These are phyloP conservation scores for Cephalopterus ornatus DNA, from an alignment of 2,113 vertebrate species.

Conservation along the genomic window DNA sequence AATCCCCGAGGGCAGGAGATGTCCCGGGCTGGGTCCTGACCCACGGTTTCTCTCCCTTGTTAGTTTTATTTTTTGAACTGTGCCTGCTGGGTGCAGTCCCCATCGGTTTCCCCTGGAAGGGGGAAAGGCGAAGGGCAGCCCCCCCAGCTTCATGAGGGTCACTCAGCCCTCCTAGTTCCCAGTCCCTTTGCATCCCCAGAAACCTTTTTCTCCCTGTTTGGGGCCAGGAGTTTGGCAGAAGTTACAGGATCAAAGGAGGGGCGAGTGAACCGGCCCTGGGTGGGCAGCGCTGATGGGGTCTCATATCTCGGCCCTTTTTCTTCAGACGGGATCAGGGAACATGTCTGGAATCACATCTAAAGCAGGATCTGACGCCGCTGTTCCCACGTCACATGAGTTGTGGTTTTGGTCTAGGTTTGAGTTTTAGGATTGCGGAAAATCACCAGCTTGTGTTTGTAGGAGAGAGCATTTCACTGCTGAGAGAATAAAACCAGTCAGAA, in stretches of 20 bases:
- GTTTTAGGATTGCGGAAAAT: conserved; percentile 26
- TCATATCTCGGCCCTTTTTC: background rate
- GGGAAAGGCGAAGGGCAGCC: background rate
- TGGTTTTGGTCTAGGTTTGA: conserved; percentile 23
- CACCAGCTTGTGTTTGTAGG: background rate
- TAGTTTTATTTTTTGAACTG: background rate
- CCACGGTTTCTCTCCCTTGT: rapidly evolving
- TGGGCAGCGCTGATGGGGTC: background rate
- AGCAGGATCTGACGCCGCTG: background rate
- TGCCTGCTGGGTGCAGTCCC: background rate
- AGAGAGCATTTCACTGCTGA: background rate
- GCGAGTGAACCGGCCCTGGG: background rate
- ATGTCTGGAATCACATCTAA: background rate
- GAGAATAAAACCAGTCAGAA: background rate
- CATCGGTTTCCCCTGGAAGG: rapidly evolving
- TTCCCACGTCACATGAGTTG: background rate
- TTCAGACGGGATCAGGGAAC: background rate
- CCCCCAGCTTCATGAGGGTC: background rate
- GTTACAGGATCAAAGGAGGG: background rate
- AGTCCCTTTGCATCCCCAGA: background rate
- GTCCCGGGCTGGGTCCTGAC: background rate
- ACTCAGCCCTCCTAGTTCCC: background rate
- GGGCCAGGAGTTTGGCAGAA: background rate
- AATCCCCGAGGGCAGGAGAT: background rate
- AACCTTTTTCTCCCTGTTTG: background rate